phyloP scores from a whole-genome alignment of 35 echinoderm and acorn worm species.

The Chiridota heheva region DNA sequence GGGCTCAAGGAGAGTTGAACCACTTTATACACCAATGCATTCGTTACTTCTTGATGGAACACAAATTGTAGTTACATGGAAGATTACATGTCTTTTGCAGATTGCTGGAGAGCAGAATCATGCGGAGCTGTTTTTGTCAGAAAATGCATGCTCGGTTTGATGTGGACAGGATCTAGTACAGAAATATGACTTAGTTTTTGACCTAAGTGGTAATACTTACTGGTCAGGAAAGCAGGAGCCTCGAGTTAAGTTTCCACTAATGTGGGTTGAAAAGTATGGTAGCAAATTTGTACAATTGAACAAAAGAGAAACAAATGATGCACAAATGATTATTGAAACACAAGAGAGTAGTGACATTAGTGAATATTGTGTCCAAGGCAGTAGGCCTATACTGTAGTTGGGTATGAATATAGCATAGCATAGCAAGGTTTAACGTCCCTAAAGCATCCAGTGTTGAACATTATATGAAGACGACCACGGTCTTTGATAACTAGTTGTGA shows the following conservation, averaged over 20 bases:
- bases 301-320: no score
- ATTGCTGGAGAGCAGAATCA: neutral
- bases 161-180: neutral
- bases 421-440: no score
- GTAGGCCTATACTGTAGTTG: no score
- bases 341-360: no score
- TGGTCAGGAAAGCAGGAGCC: neutral
- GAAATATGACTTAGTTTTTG: neutral
- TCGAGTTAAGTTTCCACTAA: neutral
- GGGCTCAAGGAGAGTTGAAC: neutral
- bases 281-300: no score
- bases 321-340: no score
- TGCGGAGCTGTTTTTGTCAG: constrained; percentile 5
- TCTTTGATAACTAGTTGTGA: no score
- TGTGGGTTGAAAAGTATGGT: neutral
- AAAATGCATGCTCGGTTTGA: neutral
- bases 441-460: no score
- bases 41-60: constrained; percentile 5
- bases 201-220: neutral
- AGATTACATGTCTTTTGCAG: neutral
- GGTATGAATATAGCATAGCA: no score
- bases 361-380: no score
- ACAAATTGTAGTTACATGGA: neutral
- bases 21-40: neutral
- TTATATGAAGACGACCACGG: no score